Base-by-base conservation (phyloP, 2,113 vertebrate species). In the Microtus richardsoni region DNA sequence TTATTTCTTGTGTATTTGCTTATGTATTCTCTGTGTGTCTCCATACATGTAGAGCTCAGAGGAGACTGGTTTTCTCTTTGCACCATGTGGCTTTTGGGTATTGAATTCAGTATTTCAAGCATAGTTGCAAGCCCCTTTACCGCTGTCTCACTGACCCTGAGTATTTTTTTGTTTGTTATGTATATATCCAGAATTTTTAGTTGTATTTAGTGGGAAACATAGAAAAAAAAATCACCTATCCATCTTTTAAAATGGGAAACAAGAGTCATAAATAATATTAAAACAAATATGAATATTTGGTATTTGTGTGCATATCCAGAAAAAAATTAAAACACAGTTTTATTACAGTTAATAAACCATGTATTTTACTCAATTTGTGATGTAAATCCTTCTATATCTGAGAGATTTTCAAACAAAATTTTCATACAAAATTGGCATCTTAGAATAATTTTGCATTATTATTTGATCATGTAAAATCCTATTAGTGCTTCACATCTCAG, bases 391-490 rank as follows among this genome's bases (percentile, higher is more conserved):
- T 79, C 44, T 66, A 68, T 78, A 58, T 52, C 44, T 74, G 14
- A 28, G 22, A 86, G 88, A 79, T 58, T 58, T 58, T 21, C 54
- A 58, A 19, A 58, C 54, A 64, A 77, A 92, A 52, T 93, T 87
- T 49, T 95, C 54, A 87, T 52, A 28, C 30, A 24, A 87, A 78
- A 11, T 62, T 78, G 30, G 44, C 77, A 90, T 89, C 62, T 86
- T 88, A 88, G 28, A 79, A 44, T 80, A 83, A 52, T 91, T 94
- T 86, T 49, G 36, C 13, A 11, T 91, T 95, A 52, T 88, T 62
- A 86, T 89, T n/a, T 54, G 30, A 71, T 87, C 5, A 80, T 84
- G 74, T 52, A 66, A 84, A 95, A 66, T 39, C 16, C 9, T 85
- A 8, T 49, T 74, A 58, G 33, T 26, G 14, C 58, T 95, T 89